Percentiles rank a stretch among this genome's conserved stretches.
phyloP scores from a whole-genome alignment of 2,797 vertebrate genomes.

The Scolopax bukidnonensis region DNA sequence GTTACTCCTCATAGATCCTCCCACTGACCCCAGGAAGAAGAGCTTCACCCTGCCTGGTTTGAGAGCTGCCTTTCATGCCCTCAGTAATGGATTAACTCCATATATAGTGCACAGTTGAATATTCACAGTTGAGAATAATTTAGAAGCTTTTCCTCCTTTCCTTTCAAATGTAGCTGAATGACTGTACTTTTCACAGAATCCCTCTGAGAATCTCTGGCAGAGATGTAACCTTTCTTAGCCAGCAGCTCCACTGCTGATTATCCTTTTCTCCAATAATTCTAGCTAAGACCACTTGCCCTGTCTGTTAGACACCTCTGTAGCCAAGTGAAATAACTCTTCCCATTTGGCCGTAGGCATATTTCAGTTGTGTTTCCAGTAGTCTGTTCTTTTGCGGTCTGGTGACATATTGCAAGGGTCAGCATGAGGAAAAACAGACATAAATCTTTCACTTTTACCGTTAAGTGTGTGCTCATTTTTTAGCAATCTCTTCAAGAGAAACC shows the following conservation, averaged over 20 bases:
- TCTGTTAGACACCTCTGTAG: background rate
- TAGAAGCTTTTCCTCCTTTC: background rate
- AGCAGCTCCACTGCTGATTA: background rate
- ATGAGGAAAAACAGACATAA: background rate
- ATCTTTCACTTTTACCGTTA: conserved; percentile 6
- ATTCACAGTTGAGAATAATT: background rate
- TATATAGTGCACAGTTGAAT: background rate
- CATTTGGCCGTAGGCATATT: background rate
- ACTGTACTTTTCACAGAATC: background rate
- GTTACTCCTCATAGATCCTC: background rate
- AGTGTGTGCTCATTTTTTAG: background rate
- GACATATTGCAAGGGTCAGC: background rate
- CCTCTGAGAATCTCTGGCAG: background rate
- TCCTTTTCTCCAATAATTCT: background rate
- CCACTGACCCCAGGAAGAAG: background rate
- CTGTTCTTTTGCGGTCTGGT: background rate
- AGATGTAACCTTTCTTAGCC: background rate
- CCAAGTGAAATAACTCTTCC: conserved; percentile 38
- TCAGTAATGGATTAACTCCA: background rate
- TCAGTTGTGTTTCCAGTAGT: background rate
- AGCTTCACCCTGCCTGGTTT: background rate
- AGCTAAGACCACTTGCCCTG: background rate
- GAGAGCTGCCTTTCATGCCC: background rate
- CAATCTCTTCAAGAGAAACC: background rate
- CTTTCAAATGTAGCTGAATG: background rate